These are phyloP conservation scores for Grammomys dolichurus DNA, from an alignment of 2,113 vertebrate species.

Conservation along the genomic window DNA sequence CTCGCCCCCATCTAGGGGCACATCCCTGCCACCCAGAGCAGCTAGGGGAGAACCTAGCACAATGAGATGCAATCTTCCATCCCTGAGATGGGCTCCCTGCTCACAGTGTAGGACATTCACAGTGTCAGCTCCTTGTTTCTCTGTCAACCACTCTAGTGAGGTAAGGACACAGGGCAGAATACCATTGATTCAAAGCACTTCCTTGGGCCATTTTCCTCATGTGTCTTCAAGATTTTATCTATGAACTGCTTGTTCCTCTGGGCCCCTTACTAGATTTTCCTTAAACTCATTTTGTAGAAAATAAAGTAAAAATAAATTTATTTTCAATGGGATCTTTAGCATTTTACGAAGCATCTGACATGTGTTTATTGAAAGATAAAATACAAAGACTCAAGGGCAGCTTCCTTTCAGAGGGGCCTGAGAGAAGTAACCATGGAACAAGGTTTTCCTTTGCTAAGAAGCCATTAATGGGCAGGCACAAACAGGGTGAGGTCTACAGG, in stretches of 20 bases:
- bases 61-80: background rate
- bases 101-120: background rate
- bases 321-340: conserved; percentile 11
- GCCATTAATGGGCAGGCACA: background rate
- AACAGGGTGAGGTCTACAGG: background rate
- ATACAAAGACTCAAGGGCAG: background rate
- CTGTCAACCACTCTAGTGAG: fast-evolving
- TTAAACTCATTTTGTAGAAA: background rate
- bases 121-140: fast-evolving
- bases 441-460: background rate
- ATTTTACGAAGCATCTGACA: background rate
- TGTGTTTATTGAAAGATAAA: background rate
- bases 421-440: background rate
- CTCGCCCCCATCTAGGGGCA: fast-evolving
- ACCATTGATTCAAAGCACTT: background rate
- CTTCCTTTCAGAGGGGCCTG: background rate
- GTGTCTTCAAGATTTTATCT: background rate
- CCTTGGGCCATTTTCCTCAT: background rate
- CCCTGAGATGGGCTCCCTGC: background rate
- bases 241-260: background rate
- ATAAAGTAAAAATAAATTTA: background rate
- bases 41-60: background rate
- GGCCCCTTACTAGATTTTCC: background rate
- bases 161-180: background rate
- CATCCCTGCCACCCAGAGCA: fast-evolving